A percentile compares a stretch with the other conserved stretches of the same genome.
phyloP scores from a whole-genome alignment of 2,888 invertebrate species.

The Allophyes oxyacanthae region DNA sequence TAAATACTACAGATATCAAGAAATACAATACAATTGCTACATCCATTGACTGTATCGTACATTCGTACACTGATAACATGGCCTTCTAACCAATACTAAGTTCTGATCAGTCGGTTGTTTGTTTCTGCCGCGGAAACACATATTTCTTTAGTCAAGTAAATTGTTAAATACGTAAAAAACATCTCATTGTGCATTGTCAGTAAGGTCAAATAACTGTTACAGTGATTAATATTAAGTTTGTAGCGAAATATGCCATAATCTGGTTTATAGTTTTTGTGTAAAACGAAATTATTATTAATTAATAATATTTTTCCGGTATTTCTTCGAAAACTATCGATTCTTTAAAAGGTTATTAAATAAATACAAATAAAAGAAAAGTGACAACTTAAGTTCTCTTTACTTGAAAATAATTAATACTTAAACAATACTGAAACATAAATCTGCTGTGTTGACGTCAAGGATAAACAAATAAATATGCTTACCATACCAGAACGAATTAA shows the following conservation, averaged over 20 bases:
- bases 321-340: no score
- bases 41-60: constrained; percentile 7
- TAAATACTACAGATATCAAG: no score
- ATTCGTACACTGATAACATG: constrained; percentile 33
- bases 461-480: constrained; percentile 21
- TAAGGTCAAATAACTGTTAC: not conserved
- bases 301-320: no score
- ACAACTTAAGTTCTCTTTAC: no score
- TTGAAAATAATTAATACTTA: no score
- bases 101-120: constrained; percentile 27
- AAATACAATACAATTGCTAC: constrained; percentile 1
- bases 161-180: constrained; percentile 10
- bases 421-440: no score
- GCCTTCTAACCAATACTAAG: constrained; percentile 24
- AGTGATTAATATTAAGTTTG: not conserved
- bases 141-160: constrained; percentile 4
- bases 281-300: no score
- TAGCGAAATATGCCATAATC: no score
- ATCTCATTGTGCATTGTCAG: constrained; percentile 13
- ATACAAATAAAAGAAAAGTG: no score
- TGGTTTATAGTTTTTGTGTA: no score
- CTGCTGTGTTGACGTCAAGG: not conserved
- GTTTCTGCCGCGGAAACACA: constrained; percentile 21
- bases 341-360: no score
- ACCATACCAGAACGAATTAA: constrained; percentile 10